Percentiles rank a stretch among this genome's conserved stretches.
Conservation (phyloP, 2,797 vertebrate genomes). For the Spinus pinus region DNA sequence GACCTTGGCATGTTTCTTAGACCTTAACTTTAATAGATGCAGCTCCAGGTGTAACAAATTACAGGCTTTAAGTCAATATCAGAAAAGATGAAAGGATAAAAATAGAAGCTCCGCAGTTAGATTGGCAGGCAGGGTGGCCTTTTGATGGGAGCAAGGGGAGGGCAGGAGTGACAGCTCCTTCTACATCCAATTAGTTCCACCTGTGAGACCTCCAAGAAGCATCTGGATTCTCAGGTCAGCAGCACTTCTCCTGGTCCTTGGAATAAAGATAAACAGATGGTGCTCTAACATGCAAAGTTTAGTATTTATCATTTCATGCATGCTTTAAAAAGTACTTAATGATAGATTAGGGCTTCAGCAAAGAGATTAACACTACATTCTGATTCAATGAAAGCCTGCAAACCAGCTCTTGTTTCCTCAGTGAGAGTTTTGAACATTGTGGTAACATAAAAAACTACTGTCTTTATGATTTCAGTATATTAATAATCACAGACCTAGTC, state of each 20-base stretch:
- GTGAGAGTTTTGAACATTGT: neutral
- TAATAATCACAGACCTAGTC: neutral
- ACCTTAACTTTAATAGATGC: neutral
- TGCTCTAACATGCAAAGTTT: neutral
- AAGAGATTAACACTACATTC: neutral
- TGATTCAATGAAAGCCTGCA: neutral
- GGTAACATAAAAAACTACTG: neutral
- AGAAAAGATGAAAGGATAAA: neutral
- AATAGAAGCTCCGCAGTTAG: neutral
- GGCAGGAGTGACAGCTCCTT: neutral
- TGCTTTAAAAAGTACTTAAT: neutral
- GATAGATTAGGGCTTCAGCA: neutral
- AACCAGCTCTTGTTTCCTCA: neutral
- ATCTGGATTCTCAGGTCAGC: neutral
- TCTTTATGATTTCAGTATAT: neutral
- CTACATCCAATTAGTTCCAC: neutral
- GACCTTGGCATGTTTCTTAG: neutral
- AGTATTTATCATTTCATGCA: neutral
- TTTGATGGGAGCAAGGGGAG: neutral
- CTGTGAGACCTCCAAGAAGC: neutral
- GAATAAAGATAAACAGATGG: rapidly evolving
- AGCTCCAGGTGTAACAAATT: slow-evolving; percentile 17
- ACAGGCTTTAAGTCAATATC: slow-evolving; percentile 1
- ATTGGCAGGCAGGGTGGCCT: neutral
- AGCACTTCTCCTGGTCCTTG: neutral